Evolutionary conservation across 1,140 invertebrate species (phyloP).

Genomic region (Drosophila arizonae): DNA sequence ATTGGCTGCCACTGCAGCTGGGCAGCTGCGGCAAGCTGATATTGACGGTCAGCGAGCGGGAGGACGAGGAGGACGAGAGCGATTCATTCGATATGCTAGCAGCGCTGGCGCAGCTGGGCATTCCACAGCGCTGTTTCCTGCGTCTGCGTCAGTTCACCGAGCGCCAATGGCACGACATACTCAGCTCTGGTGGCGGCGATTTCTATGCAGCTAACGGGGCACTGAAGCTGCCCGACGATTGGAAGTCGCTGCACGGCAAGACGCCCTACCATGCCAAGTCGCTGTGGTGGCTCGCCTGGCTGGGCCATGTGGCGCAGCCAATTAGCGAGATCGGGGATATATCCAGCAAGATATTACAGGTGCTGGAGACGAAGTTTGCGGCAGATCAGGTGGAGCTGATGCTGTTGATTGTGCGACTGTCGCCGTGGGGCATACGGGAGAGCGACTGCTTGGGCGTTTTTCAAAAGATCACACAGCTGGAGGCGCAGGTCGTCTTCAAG

Average conservation of each 20-base stretch:
- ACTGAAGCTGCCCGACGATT: constrained; percentile 76
- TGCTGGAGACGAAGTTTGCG: constrained; percentile 73
- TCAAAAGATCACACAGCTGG: constrained; percentile 74
- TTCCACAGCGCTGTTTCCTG: constrained; percentile 76
- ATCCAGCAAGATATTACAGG: constrained; percentile 66
- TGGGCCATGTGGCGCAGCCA: constrained; percentile 72
- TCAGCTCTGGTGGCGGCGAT: constrained; percentile 78
- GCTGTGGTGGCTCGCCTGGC: constrained; percentile 82
- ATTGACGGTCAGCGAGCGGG: constrained; percentile 85
- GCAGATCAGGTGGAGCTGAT: constrained; percentile 72
- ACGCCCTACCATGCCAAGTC: constrained; percentile 82
- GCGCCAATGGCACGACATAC: constrained; percentile 81
- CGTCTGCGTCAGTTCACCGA: constrained; percentile 75
- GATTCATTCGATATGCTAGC: constrained; percentile 63
- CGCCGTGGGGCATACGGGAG: constrained; percentile 76
- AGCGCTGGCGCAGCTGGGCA: constrained; percentile 69
- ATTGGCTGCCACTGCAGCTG: constrained; percentile 88
- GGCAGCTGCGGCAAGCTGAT: constrained; percentile 89
- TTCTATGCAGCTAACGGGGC: constrained; percentile 82
- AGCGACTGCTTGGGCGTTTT: constrained; percentile 79
- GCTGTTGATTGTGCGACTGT: constrained; percentile 71
- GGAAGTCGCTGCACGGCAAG: constrained; percentile 77
- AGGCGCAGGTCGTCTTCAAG: constrained; percentile 80
- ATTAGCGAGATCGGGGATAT: constrained; percentile 75
- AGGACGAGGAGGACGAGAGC: constrained; percentile 31